These are phyloP conservation scores for Nyctalus aviator DNA, from an alignment of 2,797 vertebrate genomes.

Conservation along the genomic window DNA sequence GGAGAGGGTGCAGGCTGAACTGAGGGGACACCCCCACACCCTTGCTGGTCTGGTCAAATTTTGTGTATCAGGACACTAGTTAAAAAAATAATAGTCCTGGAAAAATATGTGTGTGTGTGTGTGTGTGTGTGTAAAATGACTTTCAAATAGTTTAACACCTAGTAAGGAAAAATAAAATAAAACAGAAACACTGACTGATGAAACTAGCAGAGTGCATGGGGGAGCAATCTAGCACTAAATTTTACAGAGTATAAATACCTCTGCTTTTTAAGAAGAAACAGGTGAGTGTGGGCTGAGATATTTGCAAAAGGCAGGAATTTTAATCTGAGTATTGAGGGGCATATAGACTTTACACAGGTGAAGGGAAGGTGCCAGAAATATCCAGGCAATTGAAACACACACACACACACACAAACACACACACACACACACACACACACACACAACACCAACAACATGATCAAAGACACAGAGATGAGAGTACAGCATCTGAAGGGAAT, in stretches of 20 bases:
- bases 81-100: background rate
- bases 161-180: background rate
- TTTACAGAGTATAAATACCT: background rate
- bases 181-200: background rate
- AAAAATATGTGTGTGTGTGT: background rate
- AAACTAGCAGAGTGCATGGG: background rate
- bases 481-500: background rate
- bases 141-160: background rate
- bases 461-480: background rate
- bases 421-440: too few species aligned
- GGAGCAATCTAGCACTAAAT: background rate
- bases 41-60: too few species aligned
- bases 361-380: background rate
- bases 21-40: too few species aligned
- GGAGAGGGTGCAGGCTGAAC: too few species aligned
- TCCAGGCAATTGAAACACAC: background rate
- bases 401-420: too few species aligned
- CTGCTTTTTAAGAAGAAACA: background rate
- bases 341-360: background rate
- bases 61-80: too few species aligned
- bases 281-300: background rate
- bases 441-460: too few species aligned
- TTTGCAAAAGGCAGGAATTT: background rate
- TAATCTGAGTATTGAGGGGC: background rate
- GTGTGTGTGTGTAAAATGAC: background rate